phyloP scores from a whole-genome alignment of 2,797 vertebrate genomes.

The Champsocephalus gunnari region DNA sequence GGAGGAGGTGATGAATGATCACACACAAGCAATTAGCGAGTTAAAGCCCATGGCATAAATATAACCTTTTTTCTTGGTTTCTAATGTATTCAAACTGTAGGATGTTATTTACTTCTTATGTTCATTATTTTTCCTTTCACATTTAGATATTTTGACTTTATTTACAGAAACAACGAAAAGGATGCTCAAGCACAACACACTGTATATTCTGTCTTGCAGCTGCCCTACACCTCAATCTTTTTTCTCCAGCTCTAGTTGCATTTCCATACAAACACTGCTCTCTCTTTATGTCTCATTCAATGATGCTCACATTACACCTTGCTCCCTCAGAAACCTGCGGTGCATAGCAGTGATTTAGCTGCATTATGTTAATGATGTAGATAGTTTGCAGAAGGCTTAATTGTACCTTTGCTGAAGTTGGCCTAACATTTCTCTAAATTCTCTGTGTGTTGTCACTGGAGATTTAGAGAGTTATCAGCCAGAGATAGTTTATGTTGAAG shows the following conservation, averaged over 20 bases:
- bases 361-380: slow-evolving; percentile 58
- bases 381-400: slow-evolving; percentile 71
- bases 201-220: background rate
- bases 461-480: slow-evolving; percentile 3
- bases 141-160: background rate
- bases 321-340: slow-evolving; percentile 41
- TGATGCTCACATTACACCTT: slow-evolving; percentile 38
- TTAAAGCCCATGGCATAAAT: background rate
- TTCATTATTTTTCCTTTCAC: background rate
- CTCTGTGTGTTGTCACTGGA: slow-evolving; percentile 9
- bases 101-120: background rate
- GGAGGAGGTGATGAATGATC: no score
- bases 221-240: background rate
- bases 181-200: background rate
- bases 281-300: slow-evolving; percentile 34
- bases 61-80: background rate
- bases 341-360: slow-evolving; percentile 42
- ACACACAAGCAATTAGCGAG: slow-evolving; percentile 23
- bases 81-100: background rate
- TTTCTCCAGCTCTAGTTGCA: slow-evolving; percentile 19
- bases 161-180: no score
- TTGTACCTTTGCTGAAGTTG: slow-evolving; percentile 69
- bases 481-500: slow-evolving; percentile 5
- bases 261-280: slow-evolving; percentile 24
- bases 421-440: slow-evolving; percentile 50